phyloP scores from a whole-genome alignment of 2,113 vertebrate genomes.

The Chlorodrepanis virens region DNA sequence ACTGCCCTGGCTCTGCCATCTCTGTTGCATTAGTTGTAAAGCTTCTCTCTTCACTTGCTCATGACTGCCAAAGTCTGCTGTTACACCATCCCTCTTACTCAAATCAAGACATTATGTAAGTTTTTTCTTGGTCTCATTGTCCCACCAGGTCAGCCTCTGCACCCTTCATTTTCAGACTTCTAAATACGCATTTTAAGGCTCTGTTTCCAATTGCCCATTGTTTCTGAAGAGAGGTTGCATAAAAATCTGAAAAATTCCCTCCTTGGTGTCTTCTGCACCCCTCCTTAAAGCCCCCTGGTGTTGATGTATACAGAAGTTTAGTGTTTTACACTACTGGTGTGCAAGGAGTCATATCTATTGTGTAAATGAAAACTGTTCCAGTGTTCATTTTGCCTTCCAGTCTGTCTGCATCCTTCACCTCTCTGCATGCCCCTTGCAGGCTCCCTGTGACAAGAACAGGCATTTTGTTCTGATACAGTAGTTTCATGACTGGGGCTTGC shows the following conservation, averaged over 20 bases:
- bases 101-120: not conserved
- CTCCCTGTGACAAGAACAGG: not conserved
- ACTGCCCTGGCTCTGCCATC: not conserved
- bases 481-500: not conserved
- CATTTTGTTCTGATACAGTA: not conserved
- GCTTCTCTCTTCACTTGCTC: not conserved
- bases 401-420: not conserved
- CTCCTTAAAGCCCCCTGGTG: not conserved
- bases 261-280: not conserved
- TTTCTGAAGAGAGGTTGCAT: not conserved
- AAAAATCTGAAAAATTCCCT: not conserved
- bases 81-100: not conserved
- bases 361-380: not conserved
- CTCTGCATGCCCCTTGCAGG: rapidly evolving
- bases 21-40: not conserved
- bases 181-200: not conserved
- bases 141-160: not conserved
- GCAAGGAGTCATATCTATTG: not conserved
- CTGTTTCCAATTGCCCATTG: not conserved
- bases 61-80: not conserved
- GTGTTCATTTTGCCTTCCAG: not conserved
- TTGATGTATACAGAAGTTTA: not conserved
- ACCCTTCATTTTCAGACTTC: not conserved
- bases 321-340: not conserved
- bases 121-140: not conserved